phyloP scores from a whole-genome alignment of 1,140 invertebrate genomes.

The Melitaea cinxia region DNA sequence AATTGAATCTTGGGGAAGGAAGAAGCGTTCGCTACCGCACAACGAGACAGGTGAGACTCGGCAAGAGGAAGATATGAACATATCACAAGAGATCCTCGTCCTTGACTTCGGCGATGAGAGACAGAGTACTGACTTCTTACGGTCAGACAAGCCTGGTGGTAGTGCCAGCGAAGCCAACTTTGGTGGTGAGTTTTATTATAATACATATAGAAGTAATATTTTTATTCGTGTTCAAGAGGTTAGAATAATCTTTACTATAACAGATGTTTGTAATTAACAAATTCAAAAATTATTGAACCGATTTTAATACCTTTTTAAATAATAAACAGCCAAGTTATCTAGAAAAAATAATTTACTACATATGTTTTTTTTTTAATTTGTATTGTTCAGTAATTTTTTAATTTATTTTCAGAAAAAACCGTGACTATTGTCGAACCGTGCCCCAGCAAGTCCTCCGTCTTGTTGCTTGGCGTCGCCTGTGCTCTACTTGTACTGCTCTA shows the following conservation, averaged over 20 bases:
- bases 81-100: slow-evolving; percentile 96
- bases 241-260: no score
- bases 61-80: slow-evolving; percentile 94
- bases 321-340: no score
- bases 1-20: slow-evolving; percentile 94
- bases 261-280: no score
- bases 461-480: slow-evolving; percentile 94
- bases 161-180: slow-evolving; percentile 87
- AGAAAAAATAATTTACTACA: no score
- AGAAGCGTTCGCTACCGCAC: slow-evolving; percentile 86
- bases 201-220: not conserved
- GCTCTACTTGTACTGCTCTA: slow-evolving; percentile 94
- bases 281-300: no score
- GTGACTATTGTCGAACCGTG: slow-evolving; percentile 93
- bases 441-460: slow-evolving; percentile 93
- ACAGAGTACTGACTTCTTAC: slow-evolving; percentile 90
- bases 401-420: slow-evolving; percentile 87
- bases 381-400: slow-evolving; percentile 5
- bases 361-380: no score
- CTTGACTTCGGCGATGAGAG: slow-evolving; percentile 93
- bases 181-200: slow-evolving; percentile 81
- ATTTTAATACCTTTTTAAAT: no score
- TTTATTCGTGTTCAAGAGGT: no score
- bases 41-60: slow-evolving; percentile 82
- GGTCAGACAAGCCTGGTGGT: slow-evolving; percentile 84